Conservation (phyloP, 1,140 invertebrate genomes). For the Procambarus virginalis region DNA sequence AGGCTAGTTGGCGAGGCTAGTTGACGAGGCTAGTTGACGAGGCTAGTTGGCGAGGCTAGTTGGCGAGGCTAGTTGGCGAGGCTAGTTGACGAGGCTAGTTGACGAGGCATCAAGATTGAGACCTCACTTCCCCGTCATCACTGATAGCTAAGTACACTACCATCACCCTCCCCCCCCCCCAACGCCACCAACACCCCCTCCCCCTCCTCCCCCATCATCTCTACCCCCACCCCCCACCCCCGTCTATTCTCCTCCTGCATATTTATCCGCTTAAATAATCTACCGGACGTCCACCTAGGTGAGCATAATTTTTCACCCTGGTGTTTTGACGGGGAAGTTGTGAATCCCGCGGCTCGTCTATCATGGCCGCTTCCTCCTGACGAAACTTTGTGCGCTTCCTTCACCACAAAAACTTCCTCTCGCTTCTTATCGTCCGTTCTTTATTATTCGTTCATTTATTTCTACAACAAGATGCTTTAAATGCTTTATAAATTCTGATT, state of each 20-base stretch:
- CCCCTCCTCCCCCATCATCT: background rate
- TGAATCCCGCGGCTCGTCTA: constrained; percentile 50
- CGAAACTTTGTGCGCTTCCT: constrained; percentile 1
- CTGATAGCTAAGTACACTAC: no score
- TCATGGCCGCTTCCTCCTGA: constrained; percentile 33
- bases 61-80: no score
- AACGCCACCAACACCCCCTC: background rate
- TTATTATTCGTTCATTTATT: background rate
- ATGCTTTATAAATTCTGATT: background rate
- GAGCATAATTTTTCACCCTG: constrained; percentile 54
- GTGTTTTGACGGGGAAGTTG: constrained; percentile 52
- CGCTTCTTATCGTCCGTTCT: background rate
- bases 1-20: no score
- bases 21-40: no score
- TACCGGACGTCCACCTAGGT: constrained; percentile 29
- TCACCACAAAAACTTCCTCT: background rate
- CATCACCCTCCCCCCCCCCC: no score
- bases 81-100: no score
- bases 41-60: no score
- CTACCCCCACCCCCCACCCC: background rate
- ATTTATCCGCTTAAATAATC: constrained; percentile 28
- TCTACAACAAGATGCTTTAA: background rate
- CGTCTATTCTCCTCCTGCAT: no score
- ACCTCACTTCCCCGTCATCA: no score
- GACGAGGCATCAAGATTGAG: no score